Evolutionary conservation across 1,140 invertebrate genomes (phyloP).

Genomic region (Bombyx mori): DNA sequence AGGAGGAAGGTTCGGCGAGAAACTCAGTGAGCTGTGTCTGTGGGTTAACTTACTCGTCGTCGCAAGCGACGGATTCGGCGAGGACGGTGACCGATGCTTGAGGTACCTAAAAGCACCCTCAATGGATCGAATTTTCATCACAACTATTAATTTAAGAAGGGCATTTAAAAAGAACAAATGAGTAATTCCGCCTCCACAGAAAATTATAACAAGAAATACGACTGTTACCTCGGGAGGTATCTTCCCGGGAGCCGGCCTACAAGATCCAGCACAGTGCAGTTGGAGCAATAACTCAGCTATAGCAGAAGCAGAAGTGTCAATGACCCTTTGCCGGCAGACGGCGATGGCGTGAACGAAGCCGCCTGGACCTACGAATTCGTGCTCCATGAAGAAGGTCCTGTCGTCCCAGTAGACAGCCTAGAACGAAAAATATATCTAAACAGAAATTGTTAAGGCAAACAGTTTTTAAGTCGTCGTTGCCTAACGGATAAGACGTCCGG

Average conservation of each 20-base stretch:
- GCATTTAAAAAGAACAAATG: no score
- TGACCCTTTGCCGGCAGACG: slow-evolving; percentile 81
- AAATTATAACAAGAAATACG: background rate
- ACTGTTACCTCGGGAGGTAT: slow-evolving; percentile 74
- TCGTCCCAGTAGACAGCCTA: slow-evolving; percentile 86
- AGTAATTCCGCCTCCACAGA: background rate
- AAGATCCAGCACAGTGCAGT: slow-evolving; percentile 76
- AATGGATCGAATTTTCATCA: no score
- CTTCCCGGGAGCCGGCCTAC: slow-evolving; percentile 76
- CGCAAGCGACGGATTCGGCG: no score
- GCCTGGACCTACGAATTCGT: slow-evolving; percentile 85
- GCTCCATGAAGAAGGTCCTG: slow-evolving; percentile 88
- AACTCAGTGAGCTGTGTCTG: no score
- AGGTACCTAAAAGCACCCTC: no score
- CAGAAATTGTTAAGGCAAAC: no score
- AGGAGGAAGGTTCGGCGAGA: no score
- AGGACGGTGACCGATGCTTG: no score
- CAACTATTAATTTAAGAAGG: no score
- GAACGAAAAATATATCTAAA: slow-evolving; percentile 5
- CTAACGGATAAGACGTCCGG: no score
- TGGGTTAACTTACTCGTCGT: no score
- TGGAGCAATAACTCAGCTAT: slow-evolving; percentile 75
- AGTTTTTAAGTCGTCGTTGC: no score
- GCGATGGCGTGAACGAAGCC: slow-evolving; percentile 87
- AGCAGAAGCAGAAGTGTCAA: slow-evolving; percentile 78